phyloP scores from a whole-genome alignment of 2,888 invertebrate species.

The Drosophila nigricruria region DNA sequence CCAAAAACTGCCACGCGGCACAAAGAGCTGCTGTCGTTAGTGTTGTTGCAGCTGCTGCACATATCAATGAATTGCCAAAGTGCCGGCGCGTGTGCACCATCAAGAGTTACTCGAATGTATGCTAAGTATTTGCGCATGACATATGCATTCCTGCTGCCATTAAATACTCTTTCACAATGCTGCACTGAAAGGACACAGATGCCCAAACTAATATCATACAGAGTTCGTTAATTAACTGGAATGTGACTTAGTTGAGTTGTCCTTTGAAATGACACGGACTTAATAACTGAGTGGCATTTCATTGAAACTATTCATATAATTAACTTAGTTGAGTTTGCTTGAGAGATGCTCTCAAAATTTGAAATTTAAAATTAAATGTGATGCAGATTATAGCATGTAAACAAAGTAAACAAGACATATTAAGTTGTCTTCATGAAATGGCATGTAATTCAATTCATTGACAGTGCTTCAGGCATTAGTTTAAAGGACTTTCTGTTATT shows the following conservation, averaged over 20 bases:
- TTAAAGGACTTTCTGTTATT: neutral
- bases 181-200: neutral
- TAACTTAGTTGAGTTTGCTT: neutral
- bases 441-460: neutral
- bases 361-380: neutral
- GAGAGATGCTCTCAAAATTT: too few species aligned
- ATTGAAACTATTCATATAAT: neutral
- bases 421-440: neutral
- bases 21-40: slow-evolving; percentile 36
- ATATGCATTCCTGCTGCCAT: slow-evolving; percentile 20
- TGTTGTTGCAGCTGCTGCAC: slow-evolving; percentile 14
- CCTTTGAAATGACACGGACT: too few species aligned
- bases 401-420: neutral
- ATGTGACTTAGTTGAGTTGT: neutral
- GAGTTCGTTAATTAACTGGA: neutral
- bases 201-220: neutral
- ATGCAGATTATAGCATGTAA: neutral
- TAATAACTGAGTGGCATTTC: too few species aligned
- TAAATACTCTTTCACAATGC: slow-evolving; percentile 5
- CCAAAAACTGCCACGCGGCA: slow-evolving; percentile 32
- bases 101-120: slow-evolving; percentile 49
- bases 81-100: slow-evolving; percentile 42
- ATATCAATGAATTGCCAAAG: slow-evolving; percentile 50
- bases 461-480: neutral
- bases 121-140: slow-evolving; percentile 40